These are phyloP conservation scores for Drosophila ambigua DNA, from an alignment of 1,140 invertebrate genomes.

Conservation along the genomic window DNA sequence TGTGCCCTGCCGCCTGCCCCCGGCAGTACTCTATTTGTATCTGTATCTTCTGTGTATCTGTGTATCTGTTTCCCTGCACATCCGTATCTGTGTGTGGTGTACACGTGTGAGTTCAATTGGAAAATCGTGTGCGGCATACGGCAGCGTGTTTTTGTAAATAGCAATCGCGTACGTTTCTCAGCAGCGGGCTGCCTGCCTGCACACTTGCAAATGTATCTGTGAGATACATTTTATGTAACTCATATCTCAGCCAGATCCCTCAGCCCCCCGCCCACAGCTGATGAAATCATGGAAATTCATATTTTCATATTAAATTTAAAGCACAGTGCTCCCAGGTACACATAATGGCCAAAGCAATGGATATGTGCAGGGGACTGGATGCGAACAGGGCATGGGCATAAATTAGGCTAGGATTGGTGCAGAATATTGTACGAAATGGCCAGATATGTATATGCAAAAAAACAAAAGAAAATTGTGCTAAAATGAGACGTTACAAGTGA, in stretches of 20 bases:
- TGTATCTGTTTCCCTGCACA: constrained; percentile 12
- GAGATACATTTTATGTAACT: constrained; percentile 34
- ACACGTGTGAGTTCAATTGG: constrained; percentile 83
- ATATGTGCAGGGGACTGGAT: not conserved
- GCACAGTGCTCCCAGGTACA: constrained; percentile 7
- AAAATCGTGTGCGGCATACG: constrained; percentile 83
- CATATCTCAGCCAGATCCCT: constrained; percentile 18
- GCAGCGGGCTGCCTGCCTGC: constrained; percentile 12
- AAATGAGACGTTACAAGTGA: no score
- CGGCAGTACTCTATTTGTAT: constrained; percentile 23
- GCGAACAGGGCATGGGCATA: no score
- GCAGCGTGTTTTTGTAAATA: constrained; percentile 70
- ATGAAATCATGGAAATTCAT: constrained; percentile 51
- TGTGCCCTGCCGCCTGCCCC: constrained; percentile 20
- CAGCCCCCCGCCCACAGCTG: constrained; percentile 13
- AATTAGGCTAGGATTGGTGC: not conserved
- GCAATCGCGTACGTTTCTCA: constrained; percentile 47
- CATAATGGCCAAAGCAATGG: not conserved
- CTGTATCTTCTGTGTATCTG: constrained; percentile 25
- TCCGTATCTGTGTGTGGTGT: constrained; percentile 35
- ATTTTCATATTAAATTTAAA: constrained; percentile 48
- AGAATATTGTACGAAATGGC: no score
- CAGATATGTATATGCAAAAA: not conserved
- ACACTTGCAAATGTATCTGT: constrained; percentile 44
- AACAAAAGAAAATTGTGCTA: no score